Conservation (phyloP, 2,797 vertebrate species). For the Pitangus sulphuratus region DNA sequence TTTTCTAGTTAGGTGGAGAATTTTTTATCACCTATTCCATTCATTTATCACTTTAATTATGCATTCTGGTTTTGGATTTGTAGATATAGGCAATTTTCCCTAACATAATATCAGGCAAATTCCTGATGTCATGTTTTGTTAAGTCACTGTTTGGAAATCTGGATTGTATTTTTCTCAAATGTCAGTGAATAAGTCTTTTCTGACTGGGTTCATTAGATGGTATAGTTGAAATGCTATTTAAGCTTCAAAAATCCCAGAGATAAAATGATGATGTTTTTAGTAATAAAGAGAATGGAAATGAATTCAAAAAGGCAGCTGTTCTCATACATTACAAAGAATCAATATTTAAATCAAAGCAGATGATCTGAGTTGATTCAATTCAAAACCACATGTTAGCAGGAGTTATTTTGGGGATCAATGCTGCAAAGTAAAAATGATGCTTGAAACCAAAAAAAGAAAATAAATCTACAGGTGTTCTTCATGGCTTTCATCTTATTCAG, state of each 20-base stretch:
- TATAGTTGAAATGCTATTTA: constrained; percentile 23
- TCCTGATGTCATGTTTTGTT: background rate
- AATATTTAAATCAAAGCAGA: constrained; percentile 50
- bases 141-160: background rate
- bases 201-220: background rate
- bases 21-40: background rate
- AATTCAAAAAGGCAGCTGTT: constrained; percentile 46
- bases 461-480: background rate
- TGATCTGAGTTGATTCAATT: constrained; percentile 11
- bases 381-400: background rate
- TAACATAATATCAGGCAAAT: background rate
- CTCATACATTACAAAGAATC: constrained; percentile 22
- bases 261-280: background rate
- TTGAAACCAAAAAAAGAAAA: background rate
- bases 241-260: background rate
- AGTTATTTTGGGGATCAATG: constrained; percentile 7
- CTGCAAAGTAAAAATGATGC: background rate
- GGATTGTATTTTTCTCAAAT: background rate
- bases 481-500: background rate
- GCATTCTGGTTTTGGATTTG: background rate
- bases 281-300: background rate
- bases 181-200: background rate
- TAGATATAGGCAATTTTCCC: background rate
- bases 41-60: background rate
- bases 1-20: background rate